Conservation (phyloP, 2,113 vertebrate species). For the Syrrhaptes paradoxus region DNA sequence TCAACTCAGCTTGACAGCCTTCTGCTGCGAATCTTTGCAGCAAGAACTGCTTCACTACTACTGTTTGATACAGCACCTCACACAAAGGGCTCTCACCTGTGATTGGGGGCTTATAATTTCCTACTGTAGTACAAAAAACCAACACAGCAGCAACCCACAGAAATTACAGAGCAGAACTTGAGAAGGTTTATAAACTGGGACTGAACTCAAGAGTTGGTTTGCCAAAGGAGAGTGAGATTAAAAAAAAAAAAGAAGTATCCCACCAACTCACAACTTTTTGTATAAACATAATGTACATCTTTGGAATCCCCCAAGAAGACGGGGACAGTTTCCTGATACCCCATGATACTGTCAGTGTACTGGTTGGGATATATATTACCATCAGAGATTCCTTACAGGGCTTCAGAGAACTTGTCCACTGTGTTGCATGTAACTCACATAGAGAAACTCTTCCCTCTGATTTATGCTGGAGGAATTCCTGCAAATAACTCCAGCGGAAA, state of each 20-base stretch:
- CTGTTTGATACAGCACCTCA: no score
- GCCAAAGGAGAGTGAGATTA: background rate
- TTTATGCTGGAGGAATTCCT: background rate
- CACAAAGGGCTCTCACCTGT: background rate
- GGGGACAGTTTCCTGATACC: background rate
- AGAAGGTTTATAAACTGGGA: background rate
- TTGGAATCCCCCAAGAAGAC: background rate
- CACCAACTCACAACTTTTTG: background rate
- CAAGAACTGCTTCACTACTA: background rate
- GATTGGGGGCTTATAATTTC: background rate
- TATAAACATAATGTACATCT: fast-evolving
- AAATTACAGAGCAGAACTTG: background rate
- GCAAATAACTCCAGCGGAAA: background rate
- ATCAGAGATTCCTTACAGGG: background rate
- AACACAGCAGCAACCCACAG: background rate
- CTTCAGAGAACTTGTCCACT: background rate
- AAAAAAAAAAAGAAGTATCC: background rate
- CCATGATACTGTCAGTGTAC: background rate
- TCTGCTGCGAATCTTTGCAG: background rate
- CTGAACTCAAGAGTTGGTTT: background rate
- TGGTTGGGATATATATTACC: background rate
- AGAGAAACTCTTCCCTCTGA: background rate
- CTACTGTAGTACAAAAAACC: background rate
- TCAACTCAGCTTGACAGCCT: constrained; percentile 1
- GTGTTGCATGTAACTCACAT: fast-evolving